phyloP scores from a whole-genome alignment of 1,140 invertebrate species.

The Myzus persicae region DNA sequence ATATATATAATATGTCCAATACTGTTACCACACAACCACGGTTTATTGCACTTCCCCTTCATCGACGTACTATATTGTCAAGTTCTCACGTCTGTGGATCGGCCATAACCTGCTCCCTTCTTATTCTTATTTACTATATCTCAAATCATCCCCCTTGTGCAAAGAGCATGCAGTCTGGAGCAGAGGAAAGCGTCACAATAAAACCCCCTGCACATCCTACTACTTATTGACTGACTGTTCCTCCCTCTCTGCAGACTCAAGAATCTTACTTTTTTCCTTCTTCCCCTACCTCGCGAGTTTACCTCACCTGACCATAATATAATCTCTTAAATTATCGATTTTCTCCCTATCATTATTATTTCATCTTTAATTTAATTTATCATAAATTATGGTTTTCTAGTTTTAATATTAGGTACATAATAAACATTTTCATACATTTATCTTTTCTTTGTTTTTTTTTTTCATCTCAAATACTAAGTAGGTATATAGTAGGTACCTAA shows the following conservation, averaged over 20 bases:
- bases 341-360: not conserved
- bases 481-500: not conserved
- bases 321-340: not conserved
- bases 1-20: not conserved
- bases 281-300: too few species aligned
- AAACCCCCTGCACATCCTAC: not conserved
- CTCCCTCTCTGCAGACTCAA: not conserved
- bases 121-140: not conserved
- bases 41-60: not conserved
- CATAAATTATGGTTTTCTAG: not conserved
- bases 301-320: not conserved
- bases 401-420: not conserved
- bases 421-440: too few species aligned
- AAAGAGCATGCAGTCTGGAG: not conserved
- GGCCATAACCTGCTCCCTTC: not conserved
- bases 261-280: not conserved
- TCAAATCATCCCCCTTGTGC: not conserved
- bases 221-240: not conserved
- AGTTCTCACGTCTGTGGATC: not conserved
- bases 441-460: not conserved
- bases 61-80: not conserved
- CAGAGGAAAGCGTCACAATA: not conserved
- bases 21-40: not conserved
- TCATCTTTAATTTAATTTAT: not conserved
- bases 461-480: not conserved